A percentile compares a stretch with the other conserved stretches of the same genome.
phyloP scores from a whole-genome alignment of 2,888 invertebrate genomes.

The Harmothoe impar region DNA sequence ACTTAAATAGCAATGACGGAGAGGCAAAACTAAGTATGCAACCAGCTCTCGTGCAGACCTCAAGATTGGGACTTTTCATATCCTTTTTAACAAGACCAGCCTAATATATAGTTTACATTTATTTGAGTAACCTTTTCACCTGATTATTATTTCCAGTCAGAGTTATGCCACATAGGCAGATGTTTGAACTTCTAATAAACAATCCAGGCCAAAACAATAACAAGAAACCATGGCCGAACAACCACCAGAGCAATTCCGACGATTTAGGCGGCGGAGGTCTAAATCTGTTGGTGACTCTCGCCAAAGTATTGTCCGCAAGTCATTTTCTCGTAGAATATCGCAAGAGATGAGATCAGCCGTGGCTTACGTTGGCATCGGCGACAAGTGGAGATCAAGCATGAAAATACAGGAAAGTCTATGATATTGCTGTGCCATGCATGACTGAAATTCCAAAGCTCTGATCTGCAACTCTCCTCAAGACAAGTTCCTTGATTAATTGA shows the following conservation, averaged over 20 bases:
- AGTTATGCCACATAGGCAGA: background rate
- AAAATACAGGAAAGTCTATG: conserved; percentile 21
- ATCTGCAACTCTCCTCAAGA: background rate
- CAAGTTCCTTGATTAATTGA: too few relatives aligned
- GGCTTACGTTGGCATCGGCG: conserved; percentile 20
- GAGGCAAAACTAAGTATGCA: too few relatives aligned
- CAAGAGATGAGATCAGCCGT: conserved; percentile 27
- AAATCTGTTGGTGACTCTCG: background rate
- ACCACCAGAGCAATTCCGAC: background rate
- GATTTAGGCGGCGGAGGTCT: background rate
- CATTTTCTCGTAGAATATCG: conserved; percentile 45
- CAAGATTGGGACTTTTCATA: too few relatives aligned
- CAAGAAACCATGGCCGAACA: background rate
- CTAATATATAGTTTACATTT: too few relatives aligned
- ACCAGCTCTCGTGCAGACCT: too few relatives aligned
- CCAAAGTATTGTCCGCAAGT: conserved; percentile 12
- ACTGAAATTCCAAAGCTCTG: background rate
- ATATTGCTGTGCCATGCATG: background rate
- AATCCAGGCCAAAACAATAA: background rate
- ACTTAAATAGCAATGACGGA: too few relatives aligned
- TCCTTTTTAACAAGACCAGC: too few relatives aligned
- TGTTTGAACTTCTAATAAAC: background rate
- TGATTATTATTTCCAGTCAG: conserved; percentile 20
- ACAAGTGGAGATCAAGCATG: background rate
- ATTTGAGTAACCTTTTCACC: background rate